Percentiles rank a stretch among this genome's conserved stretches.
These are phyloP conservation scores for Tuberolachnus salignus DNA, from an alignment of 2,888 invertebrate species.

Conservation along the genomic window DNA sequence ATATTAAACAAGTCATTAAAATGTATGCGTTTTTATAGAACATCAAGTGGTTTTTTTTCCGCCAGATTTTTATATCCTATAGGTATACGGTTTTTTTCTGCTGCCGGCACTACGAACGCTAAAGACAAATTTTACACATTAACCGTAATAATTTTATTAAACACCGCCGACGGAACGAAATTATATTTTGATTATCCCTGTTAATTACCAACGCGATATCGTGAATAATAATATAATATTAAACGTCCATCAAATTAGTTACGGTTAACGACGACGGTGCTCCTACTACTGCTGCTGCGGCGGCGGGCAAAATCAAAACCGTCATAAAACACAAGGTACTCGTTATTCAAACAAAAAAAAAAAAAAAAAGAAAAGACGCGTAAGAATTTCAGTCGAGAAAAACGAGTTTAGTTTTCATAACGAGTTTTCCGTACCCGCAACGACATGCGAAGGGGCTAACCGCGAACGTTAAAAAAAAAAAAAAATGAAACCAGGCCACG, in stretches of 20 bases:
- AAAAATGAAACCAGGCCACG: slow-evolving; percentile 33
- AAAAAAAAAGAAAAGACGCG: not conserved
- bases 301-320: not conserved
- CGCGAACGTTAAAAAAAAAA: not conserved
- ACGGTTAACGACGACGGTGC: not conserved
- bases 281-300: too few species aligned
- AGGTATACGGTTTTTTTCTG: too few species aligned
- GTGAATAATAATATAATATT: not conserved
- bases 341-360: not conserved
- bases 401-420: slow-evolving; percentile 9
- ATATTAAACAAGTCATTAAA: too few species aligned
- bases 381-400: slow-evolving; percentile 14
- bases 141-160: slow-evolving; percentile 10
- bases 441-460: not conserved
- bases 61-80: too few species aligned
- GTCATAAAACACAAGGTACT: too few species aligned
- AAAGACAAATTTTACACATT: not conserved
- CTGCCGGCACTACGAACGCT: too few species aligned
- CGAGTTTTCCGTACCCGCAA: not conserved
- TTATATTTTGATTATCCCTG: slow-evolving; percentile 8
- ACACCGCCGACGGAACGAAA: not conserved
- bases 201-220: slow-evolving; percentile 12
- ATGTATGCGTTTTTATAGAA: too few species aligned
- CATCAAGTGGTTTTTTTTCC: too few species aligned
- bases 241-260: slow-evolving; percentile 17